These are phyloP conservation scores for Corticium candelabrum DNA, from an alignment of 37 sponge, comb jelly and placozoan species.

Conservation along the genomic window DNA sequence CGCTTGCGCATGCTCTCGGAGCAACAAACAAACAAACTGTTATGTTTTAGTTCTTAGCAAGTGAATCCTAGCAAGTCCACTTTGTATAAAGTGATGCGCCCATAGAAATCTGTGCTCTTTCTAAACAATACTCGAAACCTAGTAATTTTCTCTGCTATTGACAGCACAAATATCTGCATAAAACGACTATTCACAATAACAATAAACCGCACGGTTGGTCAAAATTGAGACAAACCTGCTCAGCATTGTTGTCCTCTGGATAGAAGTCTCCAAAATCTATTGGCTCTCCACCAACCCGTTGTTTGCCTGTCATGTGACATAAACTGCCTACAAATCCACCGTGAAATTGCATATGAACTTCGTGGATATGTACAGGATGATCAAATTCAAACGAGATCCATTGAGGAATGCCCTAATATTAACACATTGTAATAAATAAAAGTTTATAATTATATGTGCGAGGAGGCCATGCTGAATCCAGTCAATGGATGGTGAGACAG, in stretches of 20 bases:
- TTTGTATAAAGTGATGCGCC: slow-evolving; percentile 68
- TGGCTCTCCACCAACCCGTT: too few species aligned
- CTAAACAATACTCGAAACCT: slow-evolving; percentile 40
- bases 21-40: too few species aligned
- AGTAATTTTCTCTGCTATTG: background rate
- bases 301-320: slow-evolving; percentile 13
- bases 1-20: too few species aligned
- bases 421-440: background rate
- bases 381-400: slow-evolving; percentile 45
- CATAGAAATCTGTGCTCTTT: slow-evolving; percentile 73
- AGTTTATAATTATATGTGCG: too few species aligned
- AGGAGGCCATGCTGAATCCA: too few species aligned
- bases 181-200: background rate
- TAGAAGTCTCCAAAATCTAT: background rate
- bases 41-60: slow-evolving; percentile 1
- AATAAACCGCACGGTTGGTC: background rate
- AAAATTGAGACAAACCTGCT: background rate
- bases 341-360: slow-evolving; percentile 57
- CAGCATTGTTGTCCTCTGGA: background rate
- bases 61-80: slow-evolving; percentile 48
- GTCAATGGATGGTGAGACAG: too few species aligned
- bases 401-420: slow-evolving; percentile 62
- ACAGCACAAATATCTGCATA: slow-evolving; percentile 36
- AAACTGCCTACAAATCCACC: slow-evolving; percentile 80
- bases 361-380: slow-evolving; percentile 25